phyloP scores from a whole-genome alignment of 2,888 invertebrate genomes.

The Drosophila austrosaltans region DNA sequence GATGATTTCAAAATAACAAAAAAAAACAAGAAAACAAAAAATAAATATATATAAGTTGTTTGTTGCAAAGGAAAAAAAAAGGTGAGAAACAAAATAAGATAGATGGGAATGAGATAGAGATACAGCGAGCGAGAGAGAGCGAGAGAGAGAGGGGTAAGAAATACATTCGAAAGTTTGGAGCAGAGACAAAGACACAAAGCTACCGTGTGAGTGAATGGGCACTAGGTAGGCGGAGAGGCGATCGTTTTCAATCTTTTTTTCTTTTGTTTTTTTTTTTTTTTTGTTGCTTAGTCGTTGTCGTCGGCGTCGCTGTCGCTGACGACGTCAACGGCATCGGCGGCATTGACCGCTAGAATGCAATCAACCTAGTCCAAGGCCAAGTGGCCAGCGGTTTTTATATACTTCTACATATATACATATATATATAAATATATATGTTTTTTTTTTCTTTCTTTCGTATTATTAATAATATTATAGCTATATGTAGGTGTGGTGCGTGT shows the following conservation, averaged over 20 bases:
- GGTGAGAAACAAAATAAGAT: constrained; percentile 30
- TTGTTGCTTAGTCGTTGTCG: constrained; percentile 58
- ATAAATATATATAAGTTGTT: constrained; percentile 51
- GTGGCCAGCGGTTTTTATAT: constrained; percentile 68
- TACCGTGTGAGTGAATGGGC: constrained; percentile 25
- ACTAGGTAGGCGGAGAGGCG: constrained; percentile 32
- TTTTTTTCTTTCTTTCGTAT: constrained; percentile 19
- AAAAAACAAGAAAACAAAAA: constrained; percentile 29
- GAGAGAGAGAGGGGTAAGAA: constrained; percentile 10
- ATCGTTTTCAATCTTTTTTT: constrained; percentile 65
- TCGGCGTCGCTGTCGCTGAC: constrained; percentile 24
- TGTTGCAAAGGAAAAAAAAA: constrained; percentile 63
- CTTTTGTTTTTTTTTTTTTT: constrained; percentile 31
- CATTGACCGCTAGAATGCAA: constrained; percentile 82
- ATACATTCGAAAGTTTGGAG: constrained; percentile 20
- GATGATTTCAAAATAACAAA: constrained; percentile 48
- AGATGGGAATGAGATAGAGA: constrained; percentile 20
- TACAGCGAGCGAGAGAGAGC: neutral
- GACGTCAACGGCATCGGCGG: constrained; percentile 57
- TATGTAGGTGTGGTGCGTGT: constrained; percentile 22
- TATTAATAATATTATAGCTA: constrained; percentile 44
- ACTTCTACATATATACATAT: no score
- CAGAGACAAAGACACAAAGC: constrained; percentile 29
- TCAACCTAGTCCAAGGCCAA: constrained; percentile 82
- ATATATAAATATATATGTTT: neutral